These are phyloP conservation scores for Lepus timidus DNA, from an alignment of 2,113 vertebrate genomes.

Conservation along the genomic window DNA sequence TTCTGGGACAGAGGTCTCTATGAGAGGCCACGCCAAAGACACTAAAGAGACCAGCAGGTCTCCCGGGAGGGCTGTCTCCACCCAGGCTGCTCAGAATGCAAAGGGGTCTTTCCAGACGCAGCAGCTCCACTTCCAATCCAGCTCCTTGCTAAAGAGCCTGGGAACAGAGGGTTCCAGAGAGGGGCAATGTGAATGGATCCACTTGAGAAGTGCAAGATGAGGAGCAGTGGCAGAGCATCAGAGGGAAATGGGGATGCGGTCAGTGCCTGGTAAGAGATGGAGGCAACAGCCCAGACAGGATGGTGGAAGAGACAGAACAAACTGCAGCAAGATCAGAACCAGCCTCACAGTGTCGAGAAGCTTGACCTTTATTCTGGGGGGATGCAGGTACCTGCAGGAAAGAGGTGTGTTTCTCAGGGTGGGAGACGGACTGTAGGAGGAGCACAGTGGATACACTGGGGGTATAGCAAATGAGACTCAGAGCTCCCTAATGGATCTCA, in stretches of 20 bases:
- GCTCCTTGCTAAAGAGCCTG: too few relatives aligned
- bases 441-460: fast-evolving
- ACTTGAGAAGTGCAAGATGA: not conserved
- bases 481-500: not conserved
- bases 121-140: too few relatives aligned
- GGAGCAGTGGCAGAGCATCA: not conserved
- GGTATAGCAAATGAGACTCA: fast-evolving
- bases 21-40: not conserved
- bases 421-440: fast-evolving
- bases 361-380: not conserved
- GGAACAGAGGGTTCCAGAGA: not conserved
- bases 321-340: not conserved
- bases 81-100: not conserved
- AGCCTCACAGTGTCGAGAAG: not conserved
- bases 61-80: not conserved
- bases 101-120: not conserved
- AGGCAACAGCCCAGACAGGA: not conserved
- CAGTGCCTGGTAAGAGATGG: not conserved
- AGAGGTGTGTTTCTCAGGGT: fast-evolving
- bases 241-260: not conserved
- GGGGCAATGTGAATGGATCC: not conserved
- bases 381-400: not conserved
- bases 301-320: fast-evolving
- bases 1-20: not conserved
- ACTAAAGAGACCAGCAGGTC: not conserved